These are phyloP conservation scores for Nemurella pictetii DNA, from an alignment of 2,888 invertebrate genomes.

Conservation along the genomic window DNA sequence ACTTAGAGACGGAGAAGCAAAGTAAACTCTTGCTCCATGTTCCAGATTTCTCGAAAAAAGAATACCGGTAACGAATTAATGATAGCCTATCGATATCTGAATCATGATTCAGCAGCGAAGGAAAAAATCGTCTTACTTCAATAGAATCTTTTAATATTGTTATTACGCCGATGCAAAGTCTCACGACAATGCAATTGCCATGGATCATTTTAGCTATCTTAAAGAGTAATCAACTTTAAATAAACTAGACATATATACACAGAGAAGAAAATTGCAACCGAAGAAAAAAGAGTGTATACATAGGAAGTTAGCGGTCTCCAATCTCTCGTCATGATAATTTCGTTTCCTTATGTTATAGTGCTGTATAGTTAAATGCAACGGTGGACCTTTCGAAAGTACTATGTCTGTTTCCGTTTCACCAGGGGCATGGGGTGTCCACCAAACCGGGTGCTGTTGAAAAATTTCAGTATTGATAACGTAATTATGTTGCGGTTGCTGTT, in stretches of 20 bases:
- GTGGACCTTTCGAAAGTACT: no score
- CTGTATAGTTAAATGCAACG: no score
- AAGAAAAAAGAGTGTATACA: not conserved
- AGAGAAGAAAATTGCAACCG: not conserved
- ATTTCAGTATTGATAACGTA: not conserved
- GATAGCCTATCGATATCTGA: not conserved
- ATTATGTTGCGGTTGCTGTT: no score
- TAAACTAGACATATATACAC: not conserved
- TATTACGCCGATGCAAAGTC: not conserved
- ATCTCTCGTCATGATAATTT: not conserved
- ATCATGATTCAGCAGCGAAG: not conserved
- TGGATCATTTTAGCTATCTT: not conserved
- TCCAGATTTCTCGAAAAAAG: not conserved
- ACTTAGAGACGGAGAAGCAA: not conserved
- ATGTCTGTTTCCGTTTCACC: not conserved
- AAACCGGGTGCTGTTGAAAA: not conserved
- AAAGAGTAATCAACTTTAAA: not conserved
- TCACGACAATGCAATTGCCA: not conserved
- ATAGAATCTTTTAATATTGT: not conserved
- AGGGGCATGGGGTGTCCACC: not conserved
- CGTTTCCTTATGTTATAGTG: not conserved
- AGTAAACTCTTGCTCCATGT: not conserved
- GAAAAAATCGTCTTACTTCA: not conserved
- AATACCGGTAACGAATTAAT: not conserved
- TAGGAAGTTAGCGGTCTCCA: slow-evolving; percentile 18